Evolutionary conservation across 2,113 vertebrate genomes (phyloP), one percentile per base, ranked within the genome.

Genomic region (Podarcis raffonei): DNA sequence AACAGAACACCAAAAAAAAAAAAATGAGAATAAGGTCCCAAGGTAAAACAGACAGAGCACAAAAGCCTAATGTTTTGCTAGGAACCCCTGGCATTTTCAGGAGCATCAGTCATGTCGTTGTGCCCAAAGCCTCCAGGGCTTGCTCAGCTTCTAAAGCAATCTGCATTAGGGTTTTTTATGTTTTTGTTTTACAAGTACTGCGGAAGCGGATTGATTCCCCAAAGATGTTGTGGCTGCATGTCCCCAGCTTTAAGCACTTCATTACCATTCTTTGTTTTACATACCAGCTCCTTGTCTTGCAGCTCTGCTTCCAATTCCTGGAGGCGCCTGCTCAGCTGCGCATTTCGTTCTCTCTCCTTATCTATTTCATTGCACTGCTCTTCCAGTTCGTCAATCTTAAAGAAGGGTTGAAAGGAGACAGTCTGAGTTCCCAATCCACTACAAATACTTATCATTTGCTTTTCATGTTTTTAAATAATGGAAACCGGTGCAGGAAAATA

Each of bases 281-380:
- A 94, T 96, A 99, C 99, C 96, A 97, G 97, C 89, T 99, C 98
- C 93, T 99, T 99, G 27, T 99, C 99, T 30, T 96, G 98, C 76
- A 99, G 96, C 83, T 99, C 98, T 0, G 96, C 91, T 96, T 99
- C 98, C 95, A 99, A 97, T 48, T 98, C 97, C 94, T 98, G 97
- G 35, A 99, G 97, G 81, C 97, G 97, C 25, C 95, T 93, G 27
- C 92, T 97, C 90, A 99, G 93, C 75, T 98, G 98, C 0, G 93
- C 89, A 2, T 98, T 99, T 89, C 94, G 97, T 96, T 99, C 98
- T 84, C 97, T 98, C 95, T 99, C 98, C 90, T 97, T 96, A 92
- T 96, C 96, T 74, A 98, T 97, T 95, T 99, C 98, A 4, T 97
- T 95, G 91, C 98, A 98, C 90, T 98, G 97, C 1, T 97, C 97